phyloP scores from a whole-genome alignment of 2,888 invertebrate genomes.

The Germaria angustata region DNA sequence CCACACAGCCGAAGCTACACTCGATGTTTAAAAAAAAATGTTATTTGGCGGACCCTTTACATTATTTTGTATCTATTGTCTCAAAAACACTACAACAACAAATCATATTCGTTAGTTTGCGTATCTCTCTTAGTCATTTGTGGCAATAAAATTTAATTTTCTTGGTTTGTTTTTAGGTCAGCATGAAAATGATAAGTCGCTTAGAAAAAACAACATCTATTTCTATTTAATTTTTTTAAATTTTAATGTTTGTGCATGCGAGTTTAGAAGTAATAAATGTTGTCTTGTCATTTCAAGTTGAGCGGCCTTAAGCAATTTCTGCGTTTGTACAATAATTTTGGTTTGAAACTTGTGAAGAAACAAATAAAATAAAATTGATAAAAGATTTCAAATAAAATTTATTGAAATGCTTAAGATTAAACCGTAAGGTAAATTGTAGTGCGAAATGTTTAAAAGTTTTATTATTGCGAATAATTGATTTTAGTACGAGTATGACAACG shows the following conservation, averaged over 20 bases:
- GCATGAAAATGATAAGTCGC: slow-evolving; percentile 16
- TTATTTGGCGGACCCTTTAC: no score
- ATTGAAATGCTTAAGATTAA: not conserved
- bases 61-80: not conserved
- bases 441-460: slow-evolving; percentile 9
- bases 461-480: slow-evolving; percentile 42
- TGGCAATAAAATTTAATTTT: slow-evolving; percentile 44
- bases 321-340: slow-evolving; percentile 4
- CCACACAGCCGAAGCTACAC: no score
- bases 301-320: not conserved
- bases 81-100: not conserved
- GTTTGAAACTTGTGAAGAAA: not conserved
- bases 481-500: slow-evolving; percentile 40
- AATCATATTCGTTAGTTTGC: slow-evolving; percentile 26
- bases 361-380: not conserved
- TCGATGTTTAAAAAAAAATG: no score
- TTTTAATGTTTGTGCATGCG: no score
- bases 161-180: slow-evolving; percentile 49
- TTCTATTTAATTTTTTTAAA: not conserved
- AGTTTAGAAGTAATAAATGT: slow-evolving; percentile 12
- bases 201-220: not conserved
- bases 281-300: slow-evolving; percentile 40
- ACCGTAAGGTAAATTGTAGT: not conserved
- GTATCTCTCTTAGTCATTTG: slow-evolving; percentile 33
- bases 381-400: not conserved